Conservation (phyloP, 2,797 vertebrate genomes). For the Apodemus agrarius region DNA sequence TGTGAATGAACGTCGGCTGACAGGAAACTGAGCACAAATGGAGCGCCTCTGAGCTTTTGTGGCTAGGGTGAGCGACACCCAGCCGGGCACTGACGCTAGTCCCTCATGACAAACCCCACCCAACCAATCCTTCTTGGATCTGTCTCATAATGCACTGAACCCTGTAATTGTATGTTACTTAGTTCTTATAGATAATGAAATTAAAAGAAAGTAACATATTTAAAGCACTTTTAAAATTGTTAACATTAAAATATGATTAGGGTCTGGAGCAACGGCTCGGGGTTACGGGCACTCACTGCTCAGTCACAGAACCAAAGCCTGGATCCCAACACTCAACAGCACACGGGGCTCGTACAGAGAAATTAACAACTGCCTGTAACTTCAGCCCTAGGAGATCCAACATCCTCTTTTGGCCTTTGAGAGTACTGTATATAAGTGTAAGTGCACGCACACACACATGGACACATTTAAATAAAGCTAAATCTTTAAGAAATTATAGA, state of each 20-base stretch:
- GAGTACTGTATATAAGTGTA: not conserved
- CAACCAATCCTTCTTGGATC: not conserved
- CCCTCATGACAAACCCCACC: not conserved
- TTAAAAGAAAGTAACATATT: constrained; percentile 42
- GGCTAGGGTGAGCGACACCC: not conserved
- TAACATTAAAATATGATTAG: not conserved
- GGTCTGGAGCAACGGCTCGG: not conserved
- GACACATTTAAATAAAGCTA: not conserved
- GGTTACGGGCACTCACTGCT: not conserved
- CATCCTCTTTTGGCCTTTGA: not conserved
- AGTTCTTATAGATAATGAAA: not conserved
- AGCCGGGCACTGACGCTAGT: not conserved
- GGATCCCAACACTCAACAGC: not conserved
- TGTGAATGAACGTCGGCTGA: constrained; percentile 41
- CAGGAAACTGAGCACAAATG: constrained; percentile 13
- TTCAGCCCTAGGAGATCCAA: not conserved
- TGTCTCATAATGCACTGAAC: not conserved
- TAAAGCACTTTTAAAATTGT: not conserved
- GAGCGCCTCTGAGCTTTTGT: not conserved
- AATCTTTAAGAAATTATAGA: not conserved
- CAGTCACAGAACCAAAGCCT: not conserved
- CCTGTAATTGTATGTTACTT: not conserved
- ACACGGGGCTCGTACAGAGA: not conserved
- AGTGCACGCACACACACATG: not conserved
- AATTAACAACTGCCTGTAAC: not conserved